Base-by-base conservation (phyloP, 2,888 invertebrate species). In the Selenia dentaria region DNA sequence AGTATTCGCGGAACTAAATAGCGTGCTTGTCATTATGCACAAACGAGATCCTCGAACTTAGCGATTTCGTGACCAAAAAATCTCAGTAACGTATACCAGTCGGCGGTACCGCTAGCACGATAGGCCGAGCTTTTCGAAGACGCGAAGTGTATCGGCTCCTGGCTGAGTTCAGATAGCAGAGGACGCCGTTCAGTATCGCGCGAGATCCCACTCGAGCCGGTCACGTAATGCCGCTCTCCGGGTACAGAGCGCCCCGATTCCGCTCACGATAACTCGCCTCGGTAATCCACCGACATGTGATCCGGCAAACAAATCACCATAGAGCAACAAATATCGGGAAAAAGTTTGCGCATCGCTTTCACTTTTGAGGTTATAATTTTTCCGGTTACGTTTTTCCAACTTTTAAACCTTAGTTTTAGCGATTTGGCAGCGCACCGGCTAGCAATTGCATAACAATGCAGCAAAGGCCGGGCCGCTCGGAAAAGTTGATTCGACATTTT, bases 401-500 rank as follows among this genome's bases (percentile, higher is more conserved):
- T 72, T 68, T 43, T 72, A 78, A 70, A 58, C 67, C 67, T 73
- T 69, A 67, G 44, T 51, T 69, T 69, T 73, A 67, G 67, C 66
- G 68, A 70, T 79, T 79, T 75, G 81, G 75, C 77, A 72, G 73
- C 67, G 64, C 64, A 62, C 59, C 55, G 67, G 67, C 73, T 70
- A 71, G 72, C 72, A 79, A 82, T 88, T 87, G 87, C 87, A 86
- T 87, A 87, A 88, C 82, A 79, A 78, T 84, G 84, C 84, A 85
- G 70, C 70, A 78, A 78, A 79, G 79, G 79, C 78, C 78, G 79
- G 74, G 64, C 73, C 67, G 76, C 72, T 68, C 69, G 82, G 84
- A 86, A 87, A 88, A 80, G 75, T 79, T 75, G 75, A 67, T 70
- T 68, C 64, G 66, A 67, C 57, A 66, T 64, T 71, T 54, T 53